Percentiles rank a stretch among this genome's conserved stretches.
Evolutionary conservation across 2,797 vertebrate species (phyloP).

Genomic region (Periophthalmus magnuspinnatus): DNA sequence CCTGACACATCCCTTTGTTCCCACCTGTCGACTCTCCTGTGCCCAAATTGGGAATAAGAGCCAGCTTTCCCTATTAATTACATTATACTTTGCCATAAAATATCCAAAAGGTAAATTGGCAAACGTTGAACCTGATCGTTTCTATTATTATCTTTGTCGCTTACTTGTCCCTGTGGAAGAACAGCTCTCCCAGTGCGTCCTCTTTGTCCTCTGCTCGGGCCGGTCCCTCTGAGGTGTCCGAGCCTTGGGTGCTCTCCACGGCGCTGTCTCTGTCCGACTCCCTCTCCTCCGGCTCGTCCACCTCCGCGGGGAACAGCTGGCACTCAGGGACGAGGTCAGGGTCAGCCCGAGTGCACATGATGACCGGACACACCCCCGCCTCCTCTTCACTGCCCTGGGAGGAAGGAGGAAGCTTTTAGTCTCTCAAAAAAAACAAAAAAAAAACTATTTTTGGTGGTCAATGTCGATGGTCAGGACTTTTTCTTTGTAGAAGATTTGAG

Average conservation of each 20-base stretch:
- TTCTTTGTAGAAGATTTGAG: too few species aligned
- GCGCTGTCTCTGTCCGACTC: slow-evolving; percentile 92
- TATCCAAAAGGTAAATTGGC: too few species aligned
- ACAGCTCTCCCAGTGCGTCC: slow-evolving; percentile 75
- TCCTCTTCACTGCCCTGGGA: slow-evolving; percentile 78
- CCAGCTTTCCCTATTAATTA: too few species aligned
- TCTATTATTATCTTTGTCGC: slow-evolving; percentile 36
- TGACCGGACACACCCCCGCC: slow-evolving; percentile 68
- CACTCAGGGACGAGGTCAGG: slow-evolving; percentile 71
- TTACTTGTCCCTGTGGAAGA: slow-evolving; percentile 88
- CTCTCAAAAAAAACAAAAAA: too few species aligned
- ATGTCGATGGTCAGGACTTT: too few species aligned
- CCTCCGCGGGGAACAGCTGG: slow-evolving; percentile 79
- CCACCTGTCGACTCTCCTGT: too few species aligned
- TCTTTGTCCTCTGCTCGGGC: slow-evolving; percentile 81
- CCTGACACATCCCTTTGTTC: too few species aligned
- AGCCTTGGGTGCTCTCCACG: slow-evolving; percentile 84
- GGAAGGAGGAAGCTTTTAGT: background rate
- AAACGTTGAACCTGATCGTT: too few species aligned
- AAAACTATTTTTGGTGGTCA: too few species aligned
- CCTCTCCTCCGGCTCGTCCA: slow-evolving; percentile 74
- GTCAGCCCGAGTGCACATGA: slow-evolving; percentile 79
- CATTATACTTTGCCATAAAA: too few species aligned
- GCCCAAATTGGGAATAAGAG: too few species aligned
- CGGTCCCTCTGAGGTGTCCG: slow-evolving; percentile 80